Evolutionary conservation across 2,113 vertebrate species (phyloP).

Genomic region (Corythornis vintsioides): DNA sequence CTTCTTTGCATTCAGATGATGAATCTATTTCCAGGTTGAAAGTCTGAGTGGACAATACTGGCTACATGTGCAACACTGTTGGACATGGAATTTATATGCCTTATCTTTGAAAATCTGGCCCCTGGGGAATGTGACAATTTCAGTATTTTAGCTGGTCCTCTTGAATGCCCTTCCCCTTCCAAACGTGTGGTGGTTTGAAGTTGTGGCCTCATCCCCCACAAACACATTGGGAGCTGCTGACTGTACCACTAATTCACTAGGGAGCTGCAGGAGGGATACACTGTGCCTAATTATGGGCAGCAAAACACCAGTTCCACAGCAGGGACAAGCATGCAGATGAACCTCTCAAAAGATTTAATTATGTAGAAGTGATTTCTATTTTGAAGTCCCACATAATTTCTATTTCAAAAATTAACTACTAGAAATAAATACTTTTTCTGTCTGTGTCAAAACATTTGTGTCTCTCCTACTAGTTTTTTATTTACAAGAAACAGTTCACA

Average conservation of each 20-base stretch:
- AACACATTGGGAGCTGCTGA: background rate
- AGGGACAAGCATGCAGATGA: background rate
- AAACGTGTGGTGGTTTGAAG: accelerated
- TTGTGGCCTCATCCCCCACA: accelerated
- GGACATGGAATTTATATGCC: background rate
- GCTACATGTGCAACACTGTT: accelerated
- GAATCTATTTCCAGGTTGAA: background rate
- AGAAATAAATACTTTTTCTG: background rate
- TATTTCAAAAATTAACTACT: background rate
- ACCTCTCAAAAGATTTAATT: slow-evolving; percentile 33
- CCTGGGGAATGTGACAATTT: background rate
- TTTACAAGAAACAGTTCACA: background rate
- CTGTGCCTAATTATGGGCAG: background rate
- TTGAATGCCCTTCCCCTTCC: background rate
- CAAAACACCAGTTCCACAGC: background rate
- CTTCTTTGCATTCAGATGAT: background rate
- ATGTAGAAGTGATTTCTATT: background rate
- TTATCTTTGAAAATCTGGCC: background rate
- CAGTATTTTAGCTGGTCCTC: background rate
- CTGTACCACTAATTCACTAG: background rate
- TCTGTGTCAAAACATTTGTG: slow-evolving; percentile 23
- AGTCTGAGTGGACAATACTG: background rate
- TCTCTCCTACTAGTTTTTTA: background rate
- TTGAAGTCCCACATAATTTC: background rate
- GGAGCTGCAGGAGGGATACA: background rate